Evolutionary conservation across 30 jellyfish, hydroid and myxozoan genomes (phyloP), one percentile per base, ranked within the genome.

Genomic region (Phacellophora camtschatica): DNA sequence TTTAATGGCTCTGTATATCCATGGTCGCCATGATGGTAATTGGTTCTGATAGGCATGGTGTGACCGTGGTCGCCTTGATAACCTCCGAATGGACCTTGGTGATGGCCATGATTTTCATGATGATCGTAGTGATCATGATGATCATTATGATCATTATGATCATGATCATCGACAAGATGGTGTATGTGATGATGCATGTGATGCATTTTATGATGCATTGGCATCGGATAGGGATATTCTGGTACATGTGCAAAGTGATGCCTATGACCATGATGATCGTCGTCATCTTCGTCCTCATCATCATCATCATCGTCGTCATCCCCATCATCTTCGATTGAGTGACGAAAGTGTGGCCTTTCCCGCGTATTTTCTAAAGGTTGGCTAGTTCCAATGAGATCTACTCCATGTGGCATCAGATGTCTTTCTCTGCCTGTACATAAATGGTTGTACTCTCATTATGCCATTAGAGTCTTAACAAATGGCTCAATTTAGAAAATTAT

Each of bases 211-310:
- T 77, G 90, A 4, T 53, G 90, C 90, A 77, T 65, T 8, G 68
- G 90, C 90, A 77, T 65, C 8, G 79, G 88, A 1, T 54, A 10
- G 3, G 91, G 91, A 58, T 20, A 80, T 16, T 63, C 54, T 11
- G 54, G 59, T 30, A 66, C 90, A 55, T 74, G 87, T 5, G 1
- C 43, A 64, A 45, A 36, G 16, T 20, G 83, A 8, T 51, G 27
- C 18, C 48, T 46, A 59, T 77, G 90, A 25, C 3, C 18, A 30
- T 32, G 35, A 10, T 54, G 51, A 28, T 80, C 27, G 32, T 72
- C 86, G 54, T 80, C 90, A 8, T 88, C 97, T 69, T 75, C 90
- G 29, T 86, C 87, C n/a, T 87, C 93, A 34, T 87, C 96, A 31
- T 77, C 92, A 35, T 77, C 86, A 25, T 71, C 90, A 16, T 70